phyloP scores from a whole-genome alignment of 2,888 invertebrate genomes.

The Polietes domitor region DNA sequence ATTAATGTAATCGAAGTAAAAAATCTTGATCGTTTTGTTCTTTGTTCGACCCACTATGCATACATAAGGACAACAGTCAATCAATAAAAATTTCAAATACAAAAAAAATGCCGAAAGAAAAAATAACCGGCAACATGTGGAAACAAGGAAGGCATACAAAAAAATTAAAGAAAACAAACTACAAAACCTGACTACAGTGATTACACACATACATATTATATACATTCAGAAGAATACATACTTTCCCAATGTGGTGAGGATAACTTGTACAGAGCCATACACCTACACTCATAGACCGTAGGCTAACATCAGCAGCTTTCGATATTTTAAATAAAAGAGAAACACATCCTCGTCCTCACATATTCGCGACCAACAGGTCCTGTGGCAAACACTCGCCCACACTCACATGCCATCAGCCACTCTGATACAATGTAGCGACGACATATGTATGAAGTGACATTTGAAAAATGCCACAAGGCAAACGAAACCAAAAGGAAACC shows the following conservation, averaged over 20 bases:
- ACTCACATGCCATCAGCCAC: background rate
- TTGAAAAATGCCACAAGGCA: background rate
- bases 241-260: no score
- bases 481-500: background rate
- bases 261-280: no score
- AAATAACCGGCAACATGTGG: conserved; percentile 1
- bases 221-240: no score
- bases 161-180: conserved; percentile 40
- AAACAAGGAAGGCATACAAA: conserved; percentile 15
- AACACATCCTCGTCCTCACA: background rate
- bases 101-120: background rate
- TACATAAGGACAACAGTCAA: background rate
- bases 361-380: conserved; percentile 43
- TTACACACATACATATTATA: conserved; percentile 51
- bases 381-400: background rate
- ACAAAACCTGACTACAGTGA: background rate
- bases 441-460: conserved; percentile 27
- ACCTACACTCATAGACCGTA: conserved; percentile 7
- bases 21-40: no score
- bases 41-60: background rate
- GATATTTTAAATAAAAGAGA: background rate
- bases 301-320: background rate
- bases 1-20: no score
- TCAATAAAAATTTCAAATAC: background rate
- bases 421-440: conserved; percentile 20